Evolutionary conservation across 2,888 invertebrate genomes (phyloP).

Genomic region (Zhuqinia jingwanae): DNA sequence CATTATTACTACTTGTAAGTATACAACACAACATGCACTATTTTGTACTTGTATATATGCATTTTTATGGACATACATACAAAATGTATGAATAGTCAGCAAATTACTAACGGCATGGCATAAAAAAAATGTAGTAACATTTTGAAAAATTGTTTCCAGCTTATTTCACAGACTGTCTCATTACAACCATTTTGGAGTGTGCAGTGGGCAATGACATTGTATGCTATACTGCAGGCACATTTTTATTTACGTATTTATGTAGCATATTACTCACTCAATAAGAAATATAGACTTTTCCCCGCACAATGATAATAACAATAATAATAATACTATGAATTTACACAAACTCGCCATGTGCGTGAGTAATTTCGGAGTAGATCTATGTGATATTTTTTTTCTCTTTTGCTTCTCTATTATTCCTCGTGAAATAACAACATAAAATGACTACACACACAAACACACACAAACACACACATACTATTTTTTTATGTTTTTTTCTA

Average conservation of each 20-base stretch:
- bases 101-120: slow-evolving; percentile 46
- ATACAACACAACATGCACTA: slow-evolving; percentile 45
- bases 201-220: background rate
- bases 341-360: slow-evolving; percentile 12
- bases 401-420: background rate
- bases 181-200: slow-evolving; percentile 31
- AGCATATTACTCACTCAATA: background rate
- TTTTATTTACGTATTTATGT: too few species aligned
- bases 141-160: slow-evolving; percentile 54
- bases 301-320: background rate
- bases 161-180: slow-evolving; percentile 57
- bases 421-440: background rate
- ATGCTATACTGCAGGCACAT: background rate
- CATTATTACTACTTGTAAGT: slow-evolving; percentile 48
- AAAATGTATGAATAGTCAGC: background rate
- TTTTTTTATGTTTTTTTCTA: slow-evolving; percentile 4
- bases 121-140: slow-evolving; percentile 19
- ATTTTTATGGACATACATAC: too few species aligned
- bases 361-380: slow-evolving; percentile 21
- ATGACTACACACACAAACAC: background rate
- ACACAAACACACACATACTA: too few species aligned
- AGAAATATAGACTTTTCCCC: slow-evolving; percentile 17
- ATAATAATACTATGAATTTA: background rate
- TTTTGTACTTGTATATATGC: too few species aligned
- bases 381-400: background rate